Evolutionary conservation across 92 coral and sea anemone genomes (phyloP).

Genomic region (Porites cylindrica): DNA sequence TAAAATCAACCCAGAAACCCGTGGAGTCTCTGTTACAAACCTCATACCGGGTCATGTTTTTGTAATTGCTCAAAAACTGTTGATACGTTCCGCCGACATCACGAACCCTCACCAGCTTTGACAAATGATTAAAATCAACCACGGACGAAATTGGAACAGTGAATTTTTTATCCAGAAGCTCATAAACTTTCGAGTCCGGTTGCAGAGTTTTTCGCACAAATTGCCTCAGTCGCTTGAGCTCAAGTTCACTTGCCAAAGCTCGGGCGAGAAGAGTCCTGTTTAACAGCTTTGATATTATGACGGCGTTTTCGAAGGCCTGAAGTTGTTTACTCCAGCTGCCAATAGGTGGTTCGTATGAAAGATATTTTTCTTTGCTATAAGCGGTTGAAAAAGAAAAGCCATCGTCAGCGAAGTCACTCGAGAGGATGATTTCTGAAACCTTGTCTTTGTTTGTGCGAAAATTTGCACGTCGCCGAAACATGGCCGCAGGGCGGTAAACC

Average conservation of each 20-base stretch:
- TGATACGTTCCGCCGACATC: constrained; percentile 43
- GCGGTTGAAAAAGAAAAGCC: constrained; percentile 68
- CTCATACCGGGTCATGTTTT: constrained; percentile 65
- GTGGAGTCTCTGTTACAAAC: constrained; percentile 74
- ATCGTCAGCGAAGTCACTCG: constrained; percentile 69
- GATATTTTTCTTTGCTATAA: constrained; percentile 50
- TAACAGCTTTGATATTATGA: constrained; percentile 74
- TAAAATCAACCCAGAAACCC: constrained; percentile 87
- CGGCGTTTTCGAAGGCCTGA: constrained; percentile 90
- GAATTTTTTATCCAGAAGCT: constrained; percentile 61
- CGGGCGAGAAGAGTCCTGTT: constrained; percentile 83
- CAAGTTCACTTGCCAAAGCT: constrained; percentile 83
- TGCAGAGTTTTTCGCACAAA: constrained; percentile 41
- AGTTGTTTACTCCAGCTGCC: constrained; percentile 91
- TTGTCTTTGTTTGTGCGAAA: constrained; percentile 14
- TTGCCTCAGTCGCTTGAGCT: constrained; percentile 59
- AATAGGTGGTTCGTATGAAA: constrained; percentile 87
- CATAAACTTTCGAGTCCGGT: constrained; percentile 64
- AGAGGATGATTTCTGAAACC: constrained; percentile 33
- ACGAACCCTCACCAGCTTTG: constrained; percentile 51
- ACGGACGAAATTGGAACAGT: constrained; percentile 84
- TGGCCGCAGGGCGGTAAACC: constrained; percentile 72
- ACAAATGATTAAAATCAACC: constrained; percentile 60
- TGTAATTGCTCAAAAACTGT: constrained; percentile 46
- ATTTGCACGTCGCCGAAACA: constrained; percentile 52